Evolutionary conservation across 2,113 vertebrate species (phyloP).

Genomic region (Rynchops niger): DNA sequence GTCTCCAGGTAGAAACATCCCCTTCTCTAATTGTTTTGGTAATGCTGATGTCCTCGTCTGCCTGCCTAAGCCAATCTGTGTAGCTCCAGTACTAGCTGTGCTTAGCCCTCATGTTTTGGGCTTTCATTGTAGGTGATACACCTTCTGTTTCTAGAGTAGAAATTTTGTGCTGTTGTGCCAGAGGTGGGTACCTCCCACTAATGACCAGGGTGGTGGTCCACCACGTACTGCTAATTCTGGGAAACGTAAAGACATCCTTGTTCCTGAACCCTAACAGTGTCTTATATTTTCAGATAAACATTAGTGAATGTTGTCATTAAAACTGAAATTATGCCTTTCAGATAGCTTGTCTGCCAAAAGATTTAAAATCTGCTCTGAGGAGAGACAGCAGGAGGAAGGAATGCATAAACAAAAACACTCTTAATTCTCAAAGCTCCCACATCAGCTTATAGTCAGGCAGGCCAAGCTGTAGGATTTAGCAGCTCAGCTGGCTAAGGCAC

Average conservation of each 20-base stretch:
- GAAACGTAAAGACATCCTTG: neutral
- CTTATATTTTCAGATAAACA: neutral
- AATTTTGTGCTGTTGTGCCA: neutral
- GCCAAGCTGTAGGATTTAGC: slow-evolving; percentile 62
- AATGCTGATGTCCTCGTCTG: neutral
- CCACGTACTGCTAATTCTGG: neutral
- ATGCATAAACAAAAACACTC: slow-evolving; percentile 53
- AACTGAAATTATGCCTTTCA: slow-evolving; percentile 21
- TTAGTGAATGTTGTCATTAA: neutral
- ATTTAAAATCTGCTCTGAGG: slow-evolving; percentile 19
- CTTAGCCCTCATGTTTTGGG: neutral
- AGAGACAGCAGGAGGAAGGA: slow-evolving; percentile 46
- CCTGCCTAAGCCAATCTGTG: neutral
- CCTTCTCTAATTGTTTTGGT: neutral
- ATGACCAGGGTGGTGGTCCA: neutral
- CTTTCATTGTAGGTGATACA: neutral
- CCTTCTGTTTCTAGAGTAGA: neutral
- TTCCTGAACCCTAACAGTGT: neutral
- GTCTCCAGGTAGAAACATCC: slow-evolving; percentile 81
- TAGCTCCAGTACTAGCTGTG: neutral
- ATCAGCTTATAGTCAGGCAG: slow-evolving; percentile 54
- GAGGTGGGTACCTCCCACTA: neutral
- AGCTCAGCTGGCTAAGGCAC: slow-evolving; percentile 65
- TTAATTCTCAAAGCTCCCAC: slow-evolving; percentile 62
- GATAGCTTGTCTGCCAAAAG: slow-evolving; percentile 13